Conservation (phyloP, 2,797 vertebrate species). For the Hoplostethus atlanticus region DNA sequence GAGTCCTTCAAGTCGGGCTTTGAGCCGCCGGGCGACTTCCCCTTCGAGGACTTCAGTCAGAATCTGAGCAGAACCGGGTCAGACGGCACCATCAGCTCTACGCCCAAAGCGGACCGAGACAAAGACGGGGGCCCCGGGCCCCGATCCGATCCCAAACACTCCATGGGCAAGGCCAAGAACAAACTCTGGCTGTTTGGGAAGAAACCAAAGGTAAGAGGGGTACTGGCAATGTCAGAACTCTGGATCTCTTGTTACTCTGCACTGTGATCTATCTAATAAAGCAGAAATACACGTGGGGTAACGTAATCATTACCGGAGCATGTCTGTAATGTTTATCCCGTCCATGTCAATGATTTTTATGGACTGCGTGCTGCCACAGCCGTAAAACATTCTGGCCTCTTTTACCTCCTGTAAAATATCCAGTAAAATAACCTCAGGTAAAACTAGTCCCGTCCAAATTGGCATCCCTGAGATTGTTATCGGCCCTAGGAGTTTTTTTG, state of each 20-base stretch:
- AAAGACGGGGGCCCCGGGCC: conserved; percentile 82
- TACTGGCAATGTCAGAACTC: too few species aligned
- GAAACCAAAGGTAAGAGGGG: conserved; percentile 95
- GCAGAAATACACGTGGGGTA: not conserved
- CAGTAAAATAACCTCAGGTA: too few species aligned
- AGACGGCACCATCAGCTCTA: conserved; percentile 94
- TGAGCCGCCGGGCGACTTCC: conserved; percentile 94
- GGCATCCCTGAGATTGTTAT: too few species aligned
- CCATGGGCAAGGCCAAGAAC: conserved; percentile 93
- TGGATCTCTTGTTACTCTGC: too few species aligned
- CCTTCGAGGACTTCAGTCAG: conserved; percentile 98
- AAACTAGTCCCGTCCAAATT: too few species aligned
- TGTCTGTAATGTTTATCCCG: too few species aligned
- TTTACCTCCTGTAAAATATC: too few species aligned
- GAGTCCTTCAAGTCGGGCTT: conserved; percentile 99
- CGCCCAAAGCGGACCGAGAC: conserved; percentile 75
- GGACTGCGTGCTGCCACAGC: too few species aligned
- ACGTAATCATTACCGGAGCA: too few species aligned
- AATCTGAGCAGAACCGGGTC: conserved; percentile 96
- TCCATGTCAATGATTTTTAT: too few species aligned
- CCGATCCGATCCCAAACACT: conserved; percentile 91
- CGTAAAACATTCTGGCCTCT: too few species aligned
- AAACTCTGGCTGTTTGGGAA: conserved; percentile 99
- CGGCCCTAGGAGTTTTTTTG: too few species aligned
- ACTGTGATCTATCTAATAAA: not conserved